These are phyloP conservation scores for Chrysomela aeneicollis DNA, from an alignment of 2,888 invertebrate species.

Conservation along the genomic window DNA sequence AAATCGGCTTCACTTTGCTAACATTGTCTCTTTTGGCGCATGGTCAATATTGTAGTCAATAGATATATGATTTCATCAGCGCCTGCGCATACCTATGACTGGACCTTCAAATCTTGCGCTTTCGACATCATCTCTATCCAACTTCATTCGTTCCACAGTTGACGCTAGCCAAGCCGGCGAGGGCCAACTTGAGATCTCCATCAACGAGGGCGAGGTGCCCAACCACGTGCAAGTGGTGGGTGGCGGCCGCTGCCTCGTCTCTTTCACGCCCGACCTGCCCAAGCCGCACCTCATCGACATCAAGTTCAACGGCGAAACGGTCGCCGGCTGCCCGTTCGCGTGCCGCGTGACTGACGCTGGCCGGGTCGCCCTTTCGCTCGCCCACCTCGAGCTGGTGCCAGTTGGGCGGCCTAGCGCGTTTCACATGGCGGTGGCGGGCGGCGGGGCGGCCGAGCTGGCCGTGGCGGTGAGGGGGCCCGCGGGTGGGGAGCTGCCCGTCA, in stretches of 20 bases:
- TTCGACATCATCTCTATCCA: too few relatives aligned
- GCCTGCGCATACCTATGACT: too few relatives aligned
- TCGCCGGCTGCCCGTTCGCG: conserved; percentile 89
- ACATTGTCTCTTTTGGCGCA: too few relatives aligned
- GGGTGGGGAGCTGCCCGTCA: conserved; percentile 87
- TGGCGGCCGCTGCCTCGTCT: conserved; percentile 92
- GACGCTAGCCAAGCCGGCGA: conserved; percentile 98
- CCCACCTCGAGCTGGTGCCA: conserved; percentile 83
- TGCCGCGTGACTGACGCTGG: conserved; percentile 85
- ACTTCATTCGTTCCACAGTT: conserved; percentile 68
- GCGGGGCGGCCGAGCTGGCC: conserved; percentile 82
- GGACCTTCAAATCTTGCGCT: too few relatives aligned
- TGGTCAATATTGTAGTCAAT: too few relatives aligned
- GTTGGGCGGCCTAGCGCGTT: conserved; percentile 82
- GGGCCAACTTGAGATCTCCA: conserved; percentile 98
- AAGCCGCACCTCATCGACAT: conserved; percentile 94
- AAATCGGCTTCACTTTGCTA: too few relatives aligned
- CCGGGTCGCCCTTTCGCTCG: conserved; percentile 75
- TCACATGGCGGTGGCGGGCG: conserved; percentile 79
- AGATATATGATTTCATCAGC: too few relatives aligned
- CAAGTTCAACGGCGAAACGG: conserved; percentile 94
- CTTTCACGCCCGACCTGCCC: conserved; percentile 91
- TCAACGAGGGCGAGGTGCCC: conserved; percentile 98
- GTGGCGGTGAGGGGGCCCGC: conserved; percentile 89
- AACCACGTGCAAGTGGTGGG: conserved; percentile 98